Evolutionary conservation across 2,888 invertebrate genomes (phyloP).

Genomic region (Melanophora roralis): DNA sequence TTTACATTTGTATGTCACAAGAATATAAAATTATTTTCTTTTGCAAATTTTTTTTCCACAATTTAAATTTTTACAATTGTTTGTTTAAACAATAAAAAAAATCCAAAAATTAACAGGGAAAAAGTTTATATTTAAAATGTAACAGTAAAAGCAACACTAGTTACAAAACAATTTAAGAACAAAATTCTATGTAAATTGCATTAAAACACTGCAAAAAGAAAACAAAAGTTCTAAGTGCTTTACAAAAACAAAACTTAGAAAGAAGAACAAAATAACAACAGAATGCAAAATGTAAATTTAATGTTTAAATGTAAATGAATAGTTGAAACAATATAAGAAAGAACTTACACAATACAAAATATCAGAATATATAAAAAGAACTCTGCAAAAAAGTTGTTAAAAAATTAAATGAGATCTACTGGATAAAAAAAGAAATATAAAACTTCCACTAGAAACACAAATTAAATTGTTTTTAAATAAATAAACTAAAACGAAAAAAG

Average conservation of each 20-base stretch:
- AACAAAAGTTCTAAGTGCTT: conserved; percentile 14
- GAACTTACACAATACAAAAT: conserved; percentile 9
- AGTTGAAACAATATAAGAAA: conserved; percentile 47
- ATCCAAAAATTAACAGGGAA: neutral
- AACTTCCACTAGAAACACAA: too few relatives aligned
- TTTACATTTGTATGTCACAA: neutral
- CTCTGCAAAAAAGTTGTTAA: neutral
- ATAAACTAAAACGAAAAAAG: neutral
- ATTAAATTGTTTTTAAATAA: neutral
- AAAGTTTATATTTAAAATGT: conserved; percentile 18
- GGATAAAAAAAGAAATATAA: conserved; percentile 6
- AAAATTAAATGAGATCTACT: neutral
- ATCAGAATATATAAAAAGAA: neutral
- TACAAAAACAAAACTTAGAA: neutral
- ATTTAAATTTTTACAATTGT: conserved; percentile 16
- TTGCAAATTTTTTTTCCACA: neutral
- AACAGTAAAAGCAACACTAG: neutral
- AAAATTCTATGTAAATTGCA: conserved; percentile 33
- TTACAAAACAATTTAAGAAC: neutral
- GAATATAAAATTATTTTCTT: neutral
- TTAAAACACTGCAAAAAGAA: conserved; percentile 13
- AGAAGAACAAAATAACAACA: conserved; percentile 17
- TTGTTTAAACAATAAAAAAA: conserved; percentile 15
- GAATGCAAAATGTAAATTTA: conserved; percentile 49
- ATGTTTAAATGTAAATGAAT: conserved; percentile 55